Conservation (phyloP, 2,797 vertebrate species). For the Furcifer pardalis region DNA sequence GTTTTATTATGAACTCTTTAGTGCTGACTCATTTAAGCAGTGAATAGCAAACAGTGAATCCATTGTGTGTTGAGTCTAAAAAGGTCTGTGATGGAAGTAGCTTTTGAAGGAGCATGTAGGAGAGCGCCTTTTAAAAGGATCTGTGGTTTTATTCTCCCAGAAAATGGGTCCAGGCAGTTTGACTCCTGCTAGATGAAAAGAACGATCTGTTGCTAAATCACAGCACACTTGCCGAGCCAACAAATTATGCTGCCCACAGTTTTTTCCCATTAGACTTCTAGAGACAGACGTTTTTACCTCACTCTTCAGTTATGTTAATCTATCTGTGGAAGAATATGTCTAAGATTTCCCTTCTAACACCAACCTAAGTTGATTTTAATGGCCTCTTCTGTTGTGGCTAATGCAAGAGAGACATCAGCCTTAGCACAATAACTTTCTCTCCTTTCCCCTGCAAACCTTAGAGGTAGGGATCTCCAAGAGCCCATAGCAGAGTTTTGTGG, state of each 20-base stretch:
- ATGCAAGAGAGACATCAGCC: constrained; percentile 14
- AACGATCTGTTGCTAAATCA: constrained; percentile 34
- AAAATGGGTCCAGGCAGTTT: constrained; percentile 47
- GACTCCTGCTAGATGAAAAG: constrained; percentile 21
- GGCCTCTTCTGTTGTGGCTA: constrained; percentile 45
- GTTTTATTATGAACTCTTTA: constrained; percentile 24
- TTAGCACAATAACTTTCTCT: too few relatives aligned
- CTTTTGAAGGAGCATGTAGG: constrained; percentile 53
- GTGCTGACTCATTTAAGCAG: neutral
- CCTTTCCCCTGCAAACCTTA: too few relatives aligned
- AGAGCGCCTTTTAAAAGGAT: constrained; percentile 37
- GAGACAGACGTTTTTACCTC: constrained; percentile 57
- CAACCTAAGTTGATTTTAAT: constrained; percentile 50
- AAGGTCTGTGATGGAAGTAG: constrained; percentile 29
- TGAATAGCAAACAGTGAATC: constrained; percentile 9
- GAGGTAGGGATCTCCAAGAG: too few relatives aligned
- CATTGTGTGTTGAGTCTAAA: constrained; percentile 35
- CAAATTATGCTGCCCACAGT: constrained; percentile 63
- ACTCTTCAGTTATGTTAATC: constrained; percentile 34
- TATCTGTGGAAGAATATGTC: constrained; percentile 23
- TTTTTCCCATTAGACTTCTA: constrained; percentile 54
- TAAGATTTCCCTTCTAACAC: constrained; percentile 35
- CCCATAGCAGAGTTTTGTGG: too few relatives aligned
- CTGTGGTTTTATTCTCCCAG: constrained; percentile 49
- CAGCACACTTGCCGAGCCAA: constrained; percentile 40